A percentile compares a stretch with the other conserved stretches of the same genome.
These are phyloP conservation scores for Agrochola litura DNA, from an alignment of 2,888 invertebrate species.

Conservation along the genomic window DNA sequence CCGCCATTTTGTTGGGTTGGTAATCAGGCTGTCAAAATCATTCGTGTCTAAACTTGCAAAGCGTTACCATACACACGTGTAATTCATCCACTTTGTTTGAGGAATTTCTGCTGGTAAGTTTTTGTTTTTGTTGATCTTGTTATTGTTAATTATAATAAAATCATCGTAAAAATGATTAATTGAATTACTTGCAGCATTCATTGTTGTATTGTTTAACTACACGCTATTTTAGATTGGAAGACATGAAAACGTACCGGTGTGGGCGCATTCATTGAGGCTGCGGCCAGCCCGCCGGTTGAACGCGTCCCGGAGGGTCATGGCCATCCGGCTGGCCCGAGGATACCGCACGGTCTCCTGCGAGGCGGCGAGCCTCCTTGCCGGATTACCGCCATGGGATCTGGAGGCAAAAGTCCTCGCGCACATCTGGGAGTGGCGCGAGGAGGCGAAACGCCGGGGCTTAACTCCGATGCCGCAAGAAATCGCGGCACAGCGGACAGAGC, in stretches of 20 bases:
- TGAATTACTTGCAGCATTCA: slow-evolving; percentile 9
- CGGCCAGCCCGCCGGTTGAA: no score
- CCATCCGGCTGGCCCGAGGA: no score
- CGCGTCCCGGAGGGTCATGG: no score
- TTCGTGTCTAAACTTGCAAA: neutral
- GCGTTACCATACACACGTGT: neutral
- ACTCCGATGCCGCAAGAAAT: no score
- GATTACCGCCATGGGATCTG: no score
- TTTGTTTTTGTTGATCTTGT: neutral
- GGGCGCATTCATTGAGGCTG: no score
- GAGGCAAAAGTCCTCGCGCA: no score
- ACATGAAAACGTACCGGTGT: slow-evolving; percentile 4
- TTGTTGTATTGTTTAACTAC: slow-evolving; percentile 13
- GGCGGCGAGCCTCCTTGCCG: no score
- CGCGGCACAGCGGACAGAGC: no score
- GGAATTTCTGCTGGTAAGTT: slow-evolving; percentile 6
- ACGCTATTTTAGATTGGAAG: neutral
- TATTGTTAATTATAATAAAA: neutral
- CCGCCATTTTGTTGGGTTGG: neutral
- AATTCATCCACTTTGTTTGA: neutral
- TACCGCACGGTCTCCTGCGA: no score
- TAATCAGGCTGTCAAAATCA: neutral
- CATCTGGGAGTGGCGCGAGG: no score
- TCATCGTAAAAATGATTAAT: neutral
- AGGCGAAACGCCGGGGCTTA: no score